A percentile compares a stretch with the other conserved stretches of the same genome.
These are phyloP conservation scores for Clostera curtula DNA, from an alignment of 2,888 invertebrate species.

Conservation along the genomic window DNA sequence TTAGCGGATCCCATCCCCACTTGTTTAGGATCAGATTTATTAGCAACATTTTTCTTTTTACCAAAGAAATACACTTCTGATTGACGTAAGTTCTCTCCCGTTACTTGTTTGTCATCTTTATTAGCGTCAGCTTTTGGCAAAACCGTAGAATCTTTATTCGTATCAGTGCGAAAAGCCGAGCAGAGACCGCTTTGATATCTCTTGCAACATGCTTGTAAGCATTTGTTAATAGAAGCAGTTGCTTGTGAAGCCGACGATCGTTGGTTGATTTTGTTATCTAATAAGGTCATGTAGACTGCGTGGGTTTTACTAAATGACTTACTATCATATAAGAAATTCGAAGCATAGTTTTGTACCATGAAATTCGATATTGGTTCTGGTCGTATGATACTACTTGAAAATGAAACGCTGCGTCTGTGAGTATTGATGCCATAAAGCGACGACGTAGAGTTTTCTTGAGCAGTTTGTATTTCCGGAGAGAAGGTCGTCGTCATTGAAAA, in stretches of 20 bases:
- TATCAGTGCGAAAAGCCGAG: slow-evolving; percentile 11
- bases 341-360: no score
- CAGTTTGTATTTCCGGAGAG: slow-evolving; percentile 11
- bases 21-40: slow-evolving; percentile 5
- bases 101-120: slow-evolving; percentile 11
- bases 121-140: slow-evolving; percentile 19
- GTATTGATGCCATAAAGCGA: slow-evolving; percentile 23
- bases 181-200: slow-evolving; percentile 4
- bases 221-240: slow-evolving; percentile 63
- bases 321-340: no score
- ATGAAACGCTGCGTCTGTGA: slow-evolving; percentile 28
- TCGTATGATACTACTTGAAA: slow-evolving; percentile 26
- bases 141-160: slow-evolving; percentile 25
- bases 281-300: slow-evolving; percentile 49
- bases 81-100: slow-evolving; percentile 17
- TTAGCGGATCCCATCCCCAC: slow-evolving; percentile 46
- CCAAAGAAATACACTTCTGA: slow-evolving; percentile 52
- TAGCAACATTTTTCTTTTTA: slow-evolving; percentile 31
- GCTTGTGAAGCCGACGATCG: slow-evolving; percentile 53
- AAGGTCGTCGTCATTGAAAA: slow-evolving; percentile 13
- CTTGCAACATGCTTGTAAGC: slow-evolving; percentile 42
- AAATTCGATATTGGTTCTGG: slow-evolving; percentile 21
- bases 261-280: slow-evolving; percentile 28
- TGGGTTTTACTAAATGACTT: slow-evolving; percentile 37
- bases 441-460: slow-evolving; percentile 10